Conservation (phyloP, 2,888 invertebrate species). For the Omphaloscelis lunosa region DNA sequence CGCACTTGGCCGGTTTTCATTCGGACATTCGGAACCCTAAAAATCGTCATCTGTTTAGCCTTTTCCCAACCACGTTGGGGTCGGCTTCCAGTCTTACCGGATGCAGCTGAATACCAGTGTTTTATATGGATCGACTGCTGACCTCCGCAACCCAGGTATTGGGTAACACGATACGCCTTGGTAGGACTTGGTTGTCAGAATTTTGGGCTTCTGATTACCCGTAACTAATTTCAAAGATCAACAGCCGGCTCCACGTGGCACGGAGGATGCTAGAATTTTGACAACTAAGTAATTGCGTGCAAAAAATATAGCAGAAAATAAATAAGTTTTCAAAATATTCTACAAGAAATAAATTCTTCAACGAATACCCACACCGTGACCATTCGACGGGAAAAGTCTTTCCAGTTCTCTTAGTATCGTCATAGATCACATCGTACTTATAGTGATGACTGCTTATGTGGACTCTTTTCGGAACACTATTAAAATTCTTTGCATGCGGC, state of each 20-base stretch:
- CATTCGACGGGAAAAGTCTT: background rate
- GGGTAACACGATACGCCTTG: background rate
- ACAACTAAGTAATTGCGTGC: background rate
- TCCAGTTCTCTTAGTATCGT: conserved; percentile 33
- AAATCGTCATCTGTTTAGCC: background rate
- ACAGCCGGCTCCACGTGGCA: background rate
- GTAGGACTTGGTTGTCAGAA: background rate
- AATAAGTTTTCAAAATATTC: background rate
- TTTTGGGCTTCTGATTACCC: background rate
- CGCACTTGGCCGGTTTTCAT: too few species aligned
- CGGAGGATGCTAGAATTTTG: background rate
- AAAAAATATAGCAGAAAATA: background rate
- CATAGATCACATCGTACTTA: conserved; percentile 71
- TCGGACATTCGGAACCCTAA: too few species aligned
- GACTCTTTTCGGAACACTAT: conserved; percentile 63
- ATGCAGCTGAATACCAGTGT: background rate
- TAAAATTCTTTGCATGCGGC: conserved; percentile 15
- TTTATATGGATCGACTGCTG: background rate
- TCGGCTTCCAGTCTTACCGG: background rate
- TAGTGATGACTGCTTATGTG: conserved; percentile 70
- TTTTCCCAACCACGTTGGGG: background rate
- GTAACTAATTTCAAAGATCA: background rate
- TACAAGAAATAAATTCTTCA: background rate
- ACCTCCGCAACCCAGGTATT: background rate
- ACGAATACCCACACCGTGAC: conserved; percentile 31